phyloP scores from a whole-genome alignment of 2,797 vertebrate species.

The Aulostomus chinensis region DNA sequence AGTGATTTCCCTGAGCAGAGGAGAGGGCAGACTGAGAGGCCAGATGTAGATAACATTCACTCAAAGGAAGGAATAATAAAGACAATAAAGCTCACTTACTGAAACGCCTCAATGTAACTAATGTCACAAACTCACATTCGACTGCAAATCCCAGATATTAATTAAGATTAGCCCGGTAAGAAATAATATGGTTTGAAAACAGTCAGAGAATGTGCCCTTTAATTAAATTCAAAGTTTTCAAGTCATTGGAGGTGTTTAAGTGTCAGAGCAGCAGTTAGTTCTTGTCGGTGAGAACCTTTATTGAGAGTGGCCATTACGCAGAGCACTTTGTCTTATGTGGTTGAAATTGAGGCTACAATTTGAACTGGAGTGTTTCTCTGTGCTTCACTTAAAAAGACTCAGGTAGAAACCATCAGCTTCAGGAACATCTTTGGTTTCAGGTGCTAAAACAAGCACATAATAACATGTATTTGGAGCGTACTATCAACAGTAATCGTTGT shows the following conservation, averaged over 20 bases:
- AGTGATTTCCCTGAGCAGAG: conserved; percentile 29
- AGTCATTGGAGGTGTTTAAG: conserved; percentile 34
- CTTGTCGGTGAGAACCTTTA: conserved; percentile 37
- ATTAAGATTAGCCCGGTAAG: conserved; percentile 66
- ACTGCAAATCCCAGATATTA: conserved; percentile 70
- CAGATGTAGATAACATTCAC: conserved; percentile 42
- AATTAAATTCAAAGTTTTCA: conserved; percentile 54
- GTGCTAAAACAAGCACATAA: conserved; percentile 6
- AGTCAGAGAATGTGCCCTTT: conserved; percentile 35
- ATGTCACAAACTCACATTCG: conserved; percentile 65
- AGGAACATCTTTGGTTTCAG: no score
- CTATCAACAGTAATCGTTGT: conserved; percentile 12
- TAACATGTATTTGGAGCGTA: conserved; percentile 1
- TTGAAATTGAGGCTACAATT: conserved; percentile 42
- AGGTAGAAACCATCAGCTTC: conserved; percentile 14
- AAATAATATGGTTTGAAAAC: conserved; percentile 49
- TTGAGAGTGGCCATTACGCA: conserved; percentile 32
- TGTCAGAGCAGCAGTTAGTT: conserved; percentile 28
- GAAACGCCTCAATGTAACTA: conserved; percentile 61
- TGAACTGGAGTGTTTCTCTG: conserved; percentile 38
- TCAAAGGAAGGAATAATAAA: conserved; percentile 37
- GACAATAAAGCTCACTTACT: conserved; percentile 52
- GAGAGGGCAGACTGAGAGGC: conserved; percentile 12
- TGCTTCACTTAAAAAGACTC: conserved; percentile 21
- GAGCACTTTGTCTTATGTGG: neutral